Evolutionary conservation across 2,888 invertebrate genomes (phyloP).

Genomic region (Limnephilus marmoratus): DNA sequence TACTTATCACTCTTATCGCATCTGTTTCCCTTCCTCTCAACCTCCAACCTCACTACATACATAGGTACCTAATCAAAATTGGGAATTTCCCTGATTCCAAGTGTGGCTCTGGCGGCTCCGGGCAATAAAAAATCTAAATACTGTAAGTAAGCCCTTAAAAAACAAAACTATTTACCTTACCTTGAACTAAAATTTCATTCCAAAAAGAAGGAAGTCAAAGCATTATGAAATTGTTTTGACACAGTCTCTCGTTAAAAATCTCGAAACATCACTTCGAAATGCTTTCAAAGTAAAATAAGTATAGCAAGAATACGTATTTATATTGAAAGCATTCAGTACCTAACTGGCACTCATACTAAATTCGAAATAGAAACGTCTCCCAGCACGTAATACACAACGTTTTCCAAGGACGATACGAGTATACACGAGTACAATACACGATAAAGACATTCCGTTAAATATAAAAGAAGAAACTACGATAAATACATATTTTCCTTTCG

Average conservation of each 20-base stretch:
- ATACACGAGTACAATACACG: neutral
- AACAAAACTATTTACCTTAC: too few relatives aligned
- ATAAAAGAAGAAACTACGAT: neutral
- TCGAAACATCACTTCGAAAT: neutral
- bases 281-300: neutral
- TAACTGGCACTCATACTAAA: neutral
- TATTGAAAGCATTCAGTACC: neutral
- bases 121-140: too few relatives aligned
- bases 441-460: neutral
- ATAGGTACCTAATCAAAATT: too few relatives aligned
- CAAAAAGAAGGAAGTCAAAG: neutral
- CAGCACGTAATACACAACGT: neutral
- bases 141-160: too few relatives aligned
- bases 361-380: neutral
- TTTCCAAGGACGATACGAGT: neutral
- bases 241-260: neutral
- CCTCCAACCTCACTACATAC: too few relatives aligned
- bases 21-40: too few relatives aligned
- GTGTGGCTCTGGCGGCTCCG: too few relatives aligned
- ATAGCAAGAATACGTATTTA: neutral
- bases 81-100: too few relatives aligned
- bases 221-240: neutral
- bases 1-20: too few relatives aligned
- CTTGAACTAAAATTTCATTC: too few relatives aligned
- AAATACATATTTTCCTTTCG: neutral